Evolutionary conservation across 2,797 vertebrate genomes (phyloP).

Genomic region (Synanceia verrucosa): DNA sequence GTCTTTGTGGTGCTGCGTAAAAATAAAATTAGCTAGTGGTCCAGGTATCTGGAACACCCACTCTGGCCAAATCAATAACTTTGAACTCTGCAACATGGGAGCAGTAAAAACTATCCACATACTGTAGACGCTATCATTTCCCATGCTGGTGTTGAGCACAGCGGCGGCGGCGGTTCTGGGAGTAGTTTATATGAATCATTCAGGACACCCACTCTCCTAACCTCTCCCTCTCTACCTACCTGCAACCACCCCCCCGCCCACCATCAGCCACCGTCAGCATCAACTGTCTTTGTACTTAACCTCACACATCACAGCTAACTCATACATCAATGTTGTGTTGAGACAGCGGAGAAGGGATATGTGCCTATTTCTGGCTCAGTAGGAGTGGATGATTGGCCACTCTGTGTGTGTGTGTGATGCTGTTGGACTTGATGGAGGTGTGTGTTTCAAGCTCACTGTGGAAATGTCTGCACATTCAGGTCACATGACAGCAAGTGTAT

Average conservation of each 20-base stretch:
- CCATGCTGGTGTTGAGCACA: constrained; percentile 44
- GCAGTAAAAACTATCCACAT: constrained; percentile 62
- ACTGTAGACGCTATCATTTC: constrained; percentile 59
- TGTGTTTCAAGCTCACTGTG: constrained; percentile 25
- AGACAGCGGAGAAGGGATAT: constrained; percentile 61
- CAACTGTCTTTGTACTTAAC: constrained; percentile 79
- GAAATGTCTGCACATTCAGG: constrained; percentile 27
- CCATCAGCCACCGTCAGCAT: constrained; percentile 58
- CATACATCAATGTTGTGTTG: constrained; percentile 70
- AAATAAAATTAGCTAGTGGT: constrained; percentile 60
- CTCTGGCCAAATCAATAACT: constrained; percentile 67
- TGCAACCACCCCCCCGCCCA: constrained; percentile 49
- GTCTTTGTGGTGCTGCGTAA: constrained; percentile 47
- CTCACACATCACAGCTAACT: constrained; percentile 76
- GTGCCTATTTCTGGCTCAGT: constrained; percentile 67
- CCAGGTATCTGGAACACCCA: constrained; percentile 60
- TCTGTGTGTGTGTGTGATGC: constrained; percentile 10
- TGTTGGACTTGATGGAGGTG: constrained; percentile 46
- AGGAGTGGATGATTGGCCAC: constrained; percentile 58
- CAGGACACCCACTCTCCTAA: constrained; percentile 72
- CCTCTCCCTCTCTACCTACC: constrained; percentile 69
- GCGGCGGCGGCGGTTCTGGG: constrained; percentile 48
- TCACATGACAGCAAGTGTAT: not conserved
- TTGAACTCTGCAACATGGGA: constrained; percentile 67
- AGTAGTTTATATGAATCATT: constrained; percentile 73